A percentile compares a stretch with the other conserved stretches of the same genome.
These are phyloP conservation scores for Steatocranus sp. DNA, from an alignment of 2,797 vertebrate species.

Conservation along the genomic window DNA sequence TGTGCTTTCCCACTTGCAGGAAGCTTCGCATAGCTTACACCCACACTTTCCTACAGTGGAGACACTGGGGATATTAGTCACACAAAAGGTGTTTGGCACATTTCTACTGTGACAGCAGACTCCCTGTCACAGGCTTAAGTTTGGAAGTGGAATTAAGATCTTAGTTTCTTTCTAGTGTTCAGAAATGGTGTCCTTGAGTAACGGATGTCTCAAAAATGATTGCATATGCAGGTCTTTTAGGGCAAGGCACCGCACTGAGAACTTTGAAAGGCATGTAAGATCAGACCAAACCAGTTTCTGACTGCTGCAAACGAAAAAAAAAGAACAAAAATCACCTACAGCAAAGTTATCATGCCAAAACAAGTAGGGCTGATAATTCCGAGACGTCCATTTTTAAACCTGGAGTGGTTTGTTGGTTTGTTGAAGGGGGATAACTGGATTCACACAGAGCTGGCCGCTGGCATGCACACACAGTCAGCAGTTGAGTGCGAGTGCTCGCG, in stretches of 20 bases:
- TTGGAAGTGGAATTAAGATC: neutral
- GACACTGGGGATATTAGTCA: constrained; percentile 47
- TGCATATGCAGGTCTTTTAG: constrained; percentile 8
- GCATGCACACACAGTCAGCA: constrained; percentile 31
- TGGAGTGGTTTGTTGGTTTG: constrained; percentile 67
- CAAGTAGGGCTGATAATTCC: constrained; percentile 79
- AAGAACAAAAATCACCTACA: constrained; percentile 62
- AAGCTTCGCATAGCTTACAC: constrained; percentile 61
- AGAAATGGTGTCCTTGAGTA: neutral
- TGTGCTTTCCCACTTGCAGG: constrained; percentile 58
- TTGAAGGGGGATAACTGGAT: constrained; percentile 68
- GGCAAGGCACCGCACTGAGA: neutral
- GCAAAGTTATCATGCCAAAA: constrained; percentile 78
- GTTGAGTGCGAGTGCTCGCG: neutral
- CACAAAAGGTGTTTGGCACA: constrained; percentile 20
- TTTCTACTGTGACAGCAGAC: constrained; percentile 17
- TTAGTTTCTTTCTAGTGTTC: neutral
- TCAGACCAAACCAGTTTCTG: constrained; percentile 70
- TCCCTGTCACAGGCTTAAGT: constrained; percentile 19
- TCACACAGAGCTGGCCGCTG: constrained; percentile 57
- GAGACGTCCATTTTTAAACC: constrained; percentile 76
- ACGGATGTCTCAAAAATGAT: neutral
- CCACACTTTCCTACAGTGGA: constrained; percentile 56
- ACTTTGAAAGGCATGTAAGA: constrained; percentile 34
- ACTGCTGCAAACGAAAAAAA: constrained; percentile 39